phyloP scores from a whole-genome alignment of 2,113 vertebrate species.

The Tricholaema leucomelas region DNA sequence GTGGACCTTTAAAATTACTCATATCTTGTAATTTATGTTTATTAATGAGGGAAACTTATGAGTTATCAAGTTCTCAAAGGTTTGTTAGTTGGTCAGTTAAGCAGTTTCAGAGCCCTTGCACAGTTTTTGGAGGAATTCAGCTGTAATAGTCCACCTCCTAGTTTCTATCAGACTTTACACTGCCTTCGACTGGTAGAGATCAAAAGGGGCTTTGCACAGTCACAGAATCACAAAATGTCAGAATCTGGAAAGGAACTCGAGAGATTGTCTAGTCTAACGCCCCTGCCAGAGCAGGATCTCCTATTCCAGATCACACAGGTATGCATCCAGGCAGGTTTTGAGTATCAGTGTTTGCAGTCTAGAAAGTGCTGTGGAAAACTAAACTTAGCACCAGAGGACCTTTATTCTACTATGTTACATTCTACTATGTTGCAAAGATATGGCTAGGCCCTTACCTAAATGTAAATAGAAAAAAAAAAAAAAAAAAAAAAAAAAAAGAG shows the following conservation, averaged over 20 bases:
- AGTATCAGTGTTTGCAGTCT: not conserved
- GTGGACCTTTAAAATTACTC: not conserved
- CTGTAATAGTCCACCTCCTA: fast-evolving
- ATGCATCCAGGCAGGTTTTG: too few relatives aligned
- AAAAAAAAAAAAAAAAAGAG: fast-evolving
- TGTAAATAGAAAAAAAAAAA: not conserved
- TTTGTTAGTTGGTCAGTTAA: not conserved
- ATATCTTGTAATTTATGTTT: not conserved
- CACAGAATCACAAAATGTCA: too few relatives aligned
- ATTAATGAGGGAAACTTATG: not conserved
- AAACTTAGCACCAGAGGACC: not conserved
- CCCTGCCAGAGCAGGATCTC: too few relatives aligned
- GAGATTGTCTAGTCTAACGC: too few relatives aligned
- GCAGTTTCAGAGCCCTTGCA: not conserved
- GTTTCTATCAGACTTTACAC: not conserved
- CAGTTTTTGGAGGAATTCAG: not conserved
- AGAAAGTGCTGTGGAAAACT: not conserved
- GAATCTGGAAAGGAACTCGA: too few relatives aligned
- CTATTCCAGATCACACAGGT: too few relatives aligned
- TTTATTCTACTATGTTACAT: not conserved
- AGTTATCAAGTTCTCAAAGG: not conserved
- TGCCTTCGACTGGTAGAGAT: not conserved
- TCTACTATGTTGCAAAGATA: not conserved
- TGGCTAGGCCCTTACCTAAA: not conserved
- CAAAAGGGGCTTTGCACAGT: not conserved